phyloP scores from a whole-genome alignment of 2,888 invertebrate species.

The Drosophila mayaguana region DNA sequence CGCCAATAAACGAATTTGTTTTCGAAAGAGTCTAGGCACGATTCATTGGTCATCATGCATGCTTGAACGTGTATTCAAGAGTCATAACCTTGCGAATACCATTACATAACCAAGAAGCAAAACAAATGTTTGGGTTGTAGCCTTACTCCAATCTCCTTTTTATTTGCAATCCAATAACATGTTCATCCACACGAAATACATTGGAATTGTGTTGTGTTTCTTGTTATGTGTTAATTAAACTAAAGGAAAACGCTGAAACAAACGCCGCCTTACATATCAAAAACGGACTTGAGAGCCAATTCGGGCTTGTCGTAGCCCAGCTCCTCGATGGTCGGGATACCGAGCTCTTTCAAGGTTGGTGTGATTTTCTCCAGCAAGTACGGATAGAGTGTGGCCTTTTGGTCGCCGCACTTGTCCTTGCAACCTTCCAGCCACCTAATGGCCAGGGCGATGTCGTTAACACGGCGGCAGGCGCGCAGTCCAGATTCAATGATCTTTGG shows the following conservation, averaged over 20 bases:
- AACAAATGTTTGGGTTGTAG: slow-evolving; percentile 49
- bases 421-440: slow-evolving; percentile 96
- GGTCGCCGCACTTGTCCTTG: slow-evolving; percentile 93
- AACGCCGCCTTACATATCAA: slow-evolving; percentile 85
- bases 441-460: slow-evolving; percentile 97
- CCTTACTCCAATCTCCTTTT: slow-evolving; percentile 76
- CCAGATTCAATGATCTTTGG: slow-evolving; percentile 95
- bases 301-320: slow-evolving; percentile 99
- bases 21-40: slow-evolving; percentile 9
- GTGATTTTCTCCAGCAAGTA: slow-evolving; percentile 95
- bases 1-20: slow-evolving; percentile 61
- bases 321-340: slow-evolving; percentile 97
- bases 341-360: slow-evolving; percentile 96
- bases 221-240: slow-evolving; percentile 57
- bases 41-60: slow-evolving; percentile 23
- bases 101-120: slow-evolving; percentile 56
- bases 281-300: slow-evolving; percentile 91
- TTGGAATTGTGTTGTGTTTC: slow-evolving; percentile 47
- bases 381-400: slow-evolving; percentile 92
- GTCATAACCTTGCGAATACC: slow-evolving; percentile 48
- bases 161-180: slow-evolving; percentile 75
- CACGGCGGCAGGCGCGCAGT: slow-evolving; percentile 94
- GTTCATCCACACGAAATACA: slow-evolving; percentile 63
- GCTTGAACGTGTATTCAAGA: slow-evolving; percentile 37
- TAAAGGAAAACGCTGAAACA: slow-evolving; percentile 45